Percentiles rank a stretch among this genome's conserved stretches.
phyloP scores from a whole-genome alignment of 2,888 invertebrate genomes.

The Myathropa florea region DNA sequence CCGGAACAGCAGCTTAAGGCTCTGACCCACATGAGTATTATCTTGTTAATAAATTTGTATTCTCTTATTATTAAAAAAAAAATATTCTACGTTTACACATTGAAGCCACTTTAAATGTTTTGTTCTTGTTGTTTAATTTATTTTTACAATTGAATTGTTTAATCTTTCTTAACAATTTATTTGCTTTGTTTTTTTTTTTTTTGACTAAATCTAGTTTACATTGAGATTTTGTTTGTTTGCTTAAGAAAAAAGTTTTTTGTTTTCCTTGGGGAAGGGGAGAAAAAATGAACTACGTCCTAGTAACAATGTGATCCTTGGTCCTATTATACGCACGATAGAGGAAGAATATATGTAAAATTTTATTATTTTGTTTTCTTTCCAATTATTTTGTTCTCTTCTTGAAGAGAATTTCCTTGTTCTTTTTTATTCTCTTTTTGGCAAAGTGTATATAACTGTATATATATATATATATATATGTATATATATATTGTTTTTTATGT shows the following conservation, averaged over 20 bases:
- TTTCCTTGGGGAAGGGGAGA: not conserved
- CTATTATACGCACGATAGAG: slow-evolving; percentile 55
- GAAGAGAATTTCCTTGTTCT: slow-evolving; percentile 13
- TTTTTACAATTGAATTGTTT: slow-evolving; percentile 51
- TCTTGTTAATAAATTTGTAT: slow-evolving; percentile 65
- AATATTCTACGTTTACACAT: slow-evolving; percentile 33
- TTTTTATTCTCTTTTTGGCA: slow-evolving; percentile 29
- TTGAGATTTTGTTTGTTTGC: slow-evolving; percentile 56
- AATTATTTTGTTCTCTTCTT: slow-evolving; percentile 4
- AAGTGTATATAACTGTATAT: slow-evolving; percentile 31
- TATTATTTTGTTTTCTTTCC: slow-evolving; percentile 2
- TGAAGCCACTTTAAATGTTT: slow-evolving; percentile 57
- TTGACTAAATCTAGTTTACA: slow-evolving; percentile 56
- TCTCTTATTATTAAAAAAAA: slow-evolving; percentile 29
- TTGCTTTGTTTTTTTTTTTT: slow-evolving; percentile 20
- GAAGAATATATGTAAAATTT: slow-evolving; percentile 48
- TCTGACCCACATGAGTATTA: slow-evolving; percentile 68
- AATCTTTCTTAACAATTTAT: slow-evolving; percentile 14
- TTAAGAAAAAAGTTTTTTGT: not conserved
- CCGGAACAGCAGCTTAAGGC: slow-evolving; percentile 18
- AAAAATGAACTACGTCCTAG: slow-evolving; percentile 14
- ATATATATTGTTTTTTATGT: not conserved
- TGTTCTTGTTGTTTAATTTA: slow-evolving; percentile 34
- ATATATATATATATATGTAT: not conserved
- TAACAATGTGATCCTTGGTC: slow-evolving; percentile 51